A percentile compares a stretch with the other conserved stretches of the same genome.
Evolutionary conservation across 37 sponge, comb jelly and placozoan genomes (phyloP).

Genomic region (Cliona cf. orientalis): DNA sequence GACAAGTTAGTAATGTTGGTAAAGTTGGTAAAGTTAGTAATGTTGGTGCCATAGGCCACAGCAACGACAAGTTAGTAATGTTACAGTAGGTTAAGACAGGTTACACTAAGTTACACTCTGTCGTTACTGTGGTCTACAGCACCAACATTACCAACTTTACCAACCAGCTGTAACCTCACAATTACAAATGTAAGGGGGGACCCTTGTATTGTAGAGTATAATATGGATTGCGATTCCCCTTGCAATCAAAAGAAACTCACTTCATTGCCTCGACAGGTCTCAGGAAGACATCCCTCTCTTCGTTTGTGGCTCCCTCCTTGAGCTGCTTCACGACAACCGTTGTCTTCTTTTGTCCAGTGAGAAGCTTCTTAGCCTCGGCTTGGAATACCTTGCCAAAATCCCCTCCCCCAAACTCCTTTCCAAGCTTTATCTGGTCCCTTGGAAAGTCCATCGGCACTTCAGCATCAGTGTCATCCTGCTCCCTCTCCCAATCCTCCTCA

Average conservation of each 20-base stretch:
- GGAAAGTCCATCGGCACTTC: slow-evolving; percentile 72
- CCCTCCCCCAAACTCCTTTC: slow-evolving; percentile 58
- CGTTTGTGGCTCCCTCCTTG: slow-evolving; percentile 51
- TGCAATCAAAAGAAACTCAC: slow-evolving; percentile 23
- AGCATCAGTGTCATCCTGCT: neutral
- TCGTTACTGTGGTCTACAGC: no score
- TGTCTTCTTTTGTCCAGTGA: slow-evolving; percentile 50
- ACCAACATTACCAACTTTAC: no score
- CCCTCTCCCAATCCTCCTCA: neutral
- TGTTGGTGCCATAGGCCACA: no score
- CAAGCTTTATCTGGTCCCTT: slow-evolving; percentile 35
- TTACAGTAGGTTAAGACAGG: no score
- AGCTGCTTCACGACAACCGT: slow-evolving; percentile 66
- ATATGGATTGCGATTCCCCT: no score
- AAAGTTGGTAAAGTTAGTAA: no score
- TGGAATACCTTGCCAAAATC: slow-evolving; percentile 61
- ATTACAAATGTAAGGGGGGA: no score
- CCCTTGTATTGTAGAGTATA: no score
- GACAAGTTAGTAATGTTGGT: no score
- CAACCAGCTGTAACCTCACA: no score
- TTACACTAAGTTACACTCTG: no score
- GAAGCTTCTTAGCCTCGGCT: slow-evolving; percentile 47
- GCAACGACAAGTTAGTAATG: no score
- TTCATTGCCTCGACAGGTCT: slow-evolving; percentile 73
- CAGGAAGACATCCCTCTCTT: slow-evolving; percentile 64